Percentiles rank a stretch among this genome's conserved stretches.
phyloP scores from a whole-genome alignment of 2,113 vertebrate genomes.

The Cyphomyrus plagiostoma region DNA sequence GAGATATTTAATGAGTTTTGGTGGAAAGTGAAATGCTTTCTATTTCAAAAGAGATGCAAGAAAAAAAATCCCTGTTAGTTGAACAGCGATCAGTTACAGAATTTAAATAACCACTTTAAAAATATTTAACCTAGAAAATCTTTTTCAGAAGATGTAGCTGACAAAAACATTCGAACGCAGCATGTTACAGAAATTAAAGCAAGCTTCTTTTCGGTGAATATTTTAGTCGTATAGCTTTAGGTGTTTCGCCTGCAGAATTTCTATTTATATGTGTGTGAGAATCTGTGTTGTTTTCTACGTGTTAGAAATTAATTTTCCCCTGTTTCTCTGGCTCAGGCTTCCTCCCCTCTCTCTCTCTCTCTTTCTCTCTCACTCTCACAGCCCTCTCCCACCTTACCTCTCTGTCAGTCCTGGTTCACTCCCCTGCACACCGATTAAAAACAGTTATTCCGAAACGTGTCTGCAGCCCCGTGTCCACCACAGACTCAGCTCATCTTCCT shows the following conservation, averaged over 20 bases:
- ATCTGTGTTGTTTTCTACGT: not conserved
- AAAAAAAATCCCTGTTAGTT: not conserved
- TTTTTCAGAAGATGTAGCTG: not conserved
- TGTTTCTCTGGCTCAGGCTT: not conserved
- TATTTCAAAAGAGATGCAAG: not conserved
- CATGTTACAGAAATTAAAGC: not conserved
- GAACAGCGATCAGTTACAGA: not conserved
- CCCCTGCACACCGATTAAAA: not conserved
- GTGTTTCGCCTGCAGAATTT: not conserved
- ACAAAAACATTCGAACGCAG: not conserved
- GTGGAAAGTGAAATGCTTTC: not conserved
- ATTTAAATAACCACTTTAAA: not conserved
- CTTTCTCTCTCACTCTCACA: not conserved
- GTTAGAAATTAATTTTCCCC: not conserved
- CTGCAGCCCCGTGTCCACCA: not conserved
- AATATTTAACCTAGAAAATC: not conserved
- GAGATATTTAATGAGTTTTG: not conserved
- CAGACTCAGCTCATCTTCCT: not conserved
- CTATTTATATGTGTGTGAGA: not conserved
- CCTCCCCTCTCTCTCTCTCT: not conserved
- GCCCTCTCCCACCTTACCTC: conserved; percentile 3
- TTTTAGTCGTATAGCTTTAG: not conserved
- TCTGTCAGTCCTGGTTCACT: not conserved
- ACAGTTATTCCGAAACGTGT: not conserved
- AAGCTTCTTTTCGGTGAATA: not conserved